Conservation (phyloP, 2,113 vertebrate species). For the Redunca redunca region DNA sequence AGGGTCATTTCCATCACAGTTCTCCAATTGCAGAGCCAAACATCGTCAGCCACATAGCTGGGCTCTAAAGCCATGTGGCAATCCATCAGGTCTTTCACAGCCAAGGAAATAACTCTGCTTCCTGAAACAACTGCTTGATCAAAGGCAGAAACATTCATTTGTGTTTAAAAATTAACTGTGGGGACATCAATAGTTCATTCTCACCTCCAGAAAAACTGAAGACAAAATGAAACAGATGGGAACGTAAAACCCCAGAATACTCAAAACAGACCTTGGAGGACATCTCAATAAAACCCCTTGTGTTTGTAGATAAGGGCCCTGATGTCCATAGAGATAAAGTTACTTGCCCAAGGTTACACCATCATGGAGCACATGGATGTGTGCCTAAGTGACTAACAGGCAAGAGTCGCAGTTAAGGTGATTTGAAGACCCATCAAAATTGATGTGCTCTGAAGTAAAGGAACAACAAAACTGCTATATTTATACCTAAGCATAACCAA, state of each 20-base stretch:
- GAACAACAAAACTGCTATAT: not conserved
- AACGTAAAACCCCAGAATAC: not conserved
- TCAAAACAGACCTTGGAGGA: not conserved
- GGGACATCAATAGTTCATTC: not conserved
- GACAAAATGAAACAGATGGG: not conserved
- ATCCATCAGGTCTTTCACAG: not conserved
- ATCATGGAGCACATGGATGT: not conserved
- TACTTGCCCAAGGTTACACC: not conserved
- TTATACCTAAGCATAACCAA: not conserved
- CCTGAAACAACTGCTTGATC: not conserved
- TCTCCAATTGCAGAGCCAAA: not conserved
- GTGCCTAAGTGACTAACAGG: not conserved
- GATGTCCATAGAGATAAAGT: not conserved
- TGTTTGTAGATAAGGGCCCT: not conserved
- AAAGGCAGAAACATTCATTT: not conserved
- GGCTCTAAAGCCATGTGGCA: not conserved
- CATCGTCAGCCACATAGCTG: not conserved
- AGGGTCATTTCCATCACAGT: not conserved
- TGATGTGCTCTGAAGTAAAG: not conserved
- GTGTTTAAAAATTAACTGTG: not conserved
- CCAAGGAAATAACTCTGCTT: not conserved
- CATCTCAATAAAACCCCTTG: not conserved
- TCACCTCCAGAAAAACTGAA: not conserved
- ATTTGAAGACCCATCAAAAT: not conserved
- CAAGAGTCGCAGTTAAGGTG: not conserved